These are phyloP conservation scores for Nemotelus pantherinus DNA, from an alignment of 2,888 invertebrate species.

Conservation along the genomic window DNA sequence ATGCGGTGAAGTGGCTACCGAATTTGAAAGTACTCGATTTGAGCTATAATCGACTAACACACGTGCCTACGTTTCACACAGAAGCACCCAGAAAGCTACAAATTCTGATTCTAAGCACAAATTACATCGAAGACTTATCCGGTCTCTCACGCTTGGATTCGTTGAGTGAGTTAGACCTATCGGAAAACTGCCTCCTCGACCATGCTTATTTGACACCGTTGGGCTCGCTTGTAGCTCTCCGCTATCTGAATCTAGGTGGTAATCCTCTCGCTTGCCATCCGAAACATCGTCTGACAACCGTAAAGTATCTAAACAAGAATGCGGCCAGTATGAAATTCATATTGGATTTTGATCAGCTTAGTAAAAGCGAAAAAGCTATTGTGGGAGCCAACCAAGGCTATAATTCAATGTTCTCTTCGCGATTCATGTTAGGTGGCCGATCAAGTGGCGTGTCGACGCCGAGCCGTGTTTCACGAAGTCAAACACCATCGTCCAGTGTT, in stretches of 20 bases:
- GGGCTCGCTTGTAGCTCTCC: conserved; percentile 67
- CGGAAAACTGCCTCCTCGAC: conserved; percentile 72
- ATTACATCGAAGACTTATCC: conserved; percentile 71
- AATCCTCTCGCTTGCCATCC: conserved; percentile 73
- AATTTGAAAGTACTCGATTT: conserved; percentile 73
- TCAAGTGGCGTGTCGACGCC: conserved; percentile 49
- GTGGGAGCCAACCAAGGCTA: conserved; percentile 63
- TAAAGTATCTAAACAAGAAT: conserved; percentile 69
- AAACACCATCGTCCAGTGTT: conserved; percentile 61
- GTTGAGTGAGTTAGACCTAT: conserved; percentile 70
- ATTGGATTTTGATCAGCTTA: conserved; percentile 67
- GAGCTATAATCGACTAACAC: conserved; percentile 71
- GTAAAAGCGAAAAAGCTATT: conserved; percentile 67
- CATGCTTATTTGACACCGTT: conserved; percentile 69
- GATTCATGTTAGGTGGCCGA: neutral
- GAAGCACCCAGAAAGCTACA: conserved; percentile 68
- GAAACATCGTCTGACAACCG: conserved; percentile 68
- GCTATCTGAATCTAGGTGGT: conserved; percentile 68
- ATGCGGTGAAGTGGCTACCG: conserved; percentile 69
- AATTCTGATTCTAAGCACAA: conserved; percentile 71
- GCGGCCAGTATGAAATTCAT: conserved; percentile 68
- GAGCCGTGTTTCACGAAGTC: conserved; percentile 45
- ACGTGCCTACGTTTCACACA: conserved; percentile 69
- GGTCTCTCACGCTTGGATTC: conserved; percentile 69
- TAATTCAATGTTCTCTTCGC: conserved; percentile 37